Evolutionary conservation across 1,140 invertebrate genomes (phyloP).

Genomic region (Drosophila truncata): DNA sequence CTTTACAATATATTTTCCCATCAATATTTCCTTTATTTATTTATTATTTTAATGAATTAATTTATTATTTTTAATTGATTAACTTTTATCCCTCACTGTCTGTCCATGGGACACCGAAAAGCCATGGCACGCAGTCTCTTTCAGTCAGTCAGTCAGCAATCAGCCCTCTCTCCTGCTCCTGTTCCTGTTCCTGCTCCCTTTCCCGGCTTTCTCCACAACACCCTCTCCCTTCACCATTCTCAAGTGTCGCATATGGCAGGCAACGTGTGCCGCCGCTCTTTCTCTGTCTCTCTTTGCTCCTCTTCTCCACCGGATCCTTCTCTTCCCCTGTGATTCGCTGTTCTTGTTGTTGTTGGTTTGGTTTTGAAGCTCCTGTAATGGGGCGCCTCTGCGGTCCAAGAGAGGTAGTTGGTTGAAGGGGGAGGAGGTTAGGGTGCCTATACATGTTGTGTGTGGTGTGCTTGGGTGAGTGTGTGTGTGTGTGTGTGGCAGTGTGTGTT

Average conservation of each 20-base stretch:
- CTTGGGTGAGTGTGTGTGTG: constrained; percentile 32
- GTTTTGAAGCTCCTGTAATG: constrained; percentile 57
- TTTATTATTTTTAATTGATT: neutral
- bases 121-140: constrained; percentile 32
- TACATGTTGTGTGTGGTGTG: constrained; percentile 29
- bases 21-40: neutral
- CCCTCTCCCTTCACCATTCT: constrained; percentile 13
- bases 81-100: constrained; percentile 30
- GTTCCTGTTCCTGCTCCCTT: neutral
- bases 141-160: constrained; percentile 54
- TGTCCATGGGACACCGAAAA: constrained; percentile 17
- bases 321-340: constrained; percentile 16
- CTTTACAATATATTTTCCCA: neutral
- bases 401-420: neutral
- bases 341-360: constrained; percentile 40
- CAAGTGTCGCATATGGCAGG: constrained; percentile 65
- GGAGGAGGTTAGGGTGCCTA: constrained; percentile 27
- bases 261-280: constrained; percentile 59
- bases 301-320: constrained; percentile 5
- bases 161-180: constrained; percentile 19
- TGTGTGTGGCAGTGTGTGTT: constrained; percentile 42
- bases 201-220: neutral
- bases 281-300: neutral
- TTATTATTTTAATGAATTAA: neutral
- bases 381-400: constrained; percentile 38